Evolutionary conservation across 2,888 invertebrate species (phyloP).

Genomic region (Aplocera efformata): DNA sequence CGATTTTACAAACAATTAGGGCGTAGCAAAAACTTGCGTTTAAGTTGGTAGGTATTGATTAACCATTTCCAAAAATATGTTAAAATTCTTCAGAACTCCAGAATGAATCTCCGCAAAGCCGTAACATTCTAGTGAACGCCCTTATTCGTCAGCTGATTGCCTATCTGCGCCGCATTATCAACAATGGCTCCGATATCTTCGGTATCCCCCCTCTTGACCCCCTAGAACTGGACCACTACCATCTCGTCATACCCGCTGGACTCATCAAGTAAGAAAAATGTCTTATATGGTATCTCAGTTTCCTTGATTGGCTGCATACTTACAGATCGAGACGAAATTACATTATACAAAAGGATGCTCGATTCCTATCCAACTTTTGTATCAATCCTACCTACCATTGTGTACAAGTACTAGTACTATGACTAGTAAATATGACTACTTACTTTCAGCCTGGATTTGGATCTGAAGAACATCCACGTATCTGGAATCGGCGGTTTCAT

Average conservation of each 20-base stretch:
- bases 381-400: no score
- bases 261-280: constrained; percentile 53
- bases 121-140: constrained; percentile 46
- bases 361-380: no score
- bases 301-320: no score
- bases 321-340: no score
- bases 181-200: constrained; percentile 49
- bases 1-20: no score
- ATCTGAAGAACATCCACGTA: constrained; percentile 39
- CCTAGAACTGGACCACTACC: constrained; percentile 40
- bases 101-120: constrained; percentile 18
- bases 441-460: constrained; percentile 55
- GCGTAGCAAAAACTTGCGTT: no score
- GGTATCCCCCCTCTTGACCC: constrained; percentile 60
- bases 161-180: constrained; percentile 50
- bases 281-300: no score
- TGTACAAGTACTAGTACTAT: no score
- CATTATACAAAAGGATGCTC: no score
- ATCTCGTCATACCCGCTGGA: constrained; percentile 50
- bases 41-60: no score
- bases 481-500: constrained; percentile 56
- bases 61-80: no score
- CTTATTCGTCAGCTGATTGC: constrained; percentile 50
- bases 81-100: constrained; percentile 14
- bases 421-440: no score